Evolutionary conservation across 1,140 invertebrate species (phyloP).

Genomic region (Tetraneura akinire): DNA sequence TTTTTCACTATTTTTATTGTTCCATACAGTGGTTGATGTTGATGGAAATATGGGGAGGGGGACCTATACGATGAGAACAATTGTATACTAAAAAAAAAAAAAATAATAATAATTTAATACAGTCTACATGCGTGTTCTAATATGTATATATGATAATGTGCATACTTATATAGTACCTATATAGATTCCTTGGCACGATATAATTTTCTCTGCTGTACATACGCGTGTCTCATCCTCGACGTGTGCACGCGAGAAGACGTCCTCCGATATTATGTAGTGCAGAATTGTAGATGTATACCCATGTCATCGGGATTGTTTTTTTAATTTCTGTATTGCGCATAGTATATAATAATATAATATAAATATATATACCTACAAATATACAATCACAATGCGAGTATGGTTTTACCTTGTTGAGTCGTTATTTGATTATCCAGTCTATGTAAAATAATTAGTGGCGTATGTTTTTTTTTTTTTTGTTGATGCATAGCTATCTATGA

Average conservation of each 20-base stretch:
- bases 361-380: not conserved
- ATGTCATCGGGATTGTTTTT: not conserved
- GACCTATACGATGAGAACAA: slow-evolving; percentile 36
- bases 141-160: too few species aligned
- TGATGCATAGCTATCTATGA: too few species aligned
- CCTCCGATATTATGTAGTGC: too few species aligned
- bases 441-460: too few species aligned
- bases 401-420: too few species aligned
- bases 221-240: too few species aligned
- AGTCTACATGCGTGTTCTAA: not conserved
- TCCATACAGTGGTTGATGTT: not conserved
- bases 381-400: too few species aligned
- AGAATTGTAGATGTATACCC: too few species aligned
- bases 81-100: slow-evolving; percentile 16
- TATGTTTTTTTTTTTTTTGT: too few species aligned
- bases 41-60: not conserved
- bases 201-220: not conserved
- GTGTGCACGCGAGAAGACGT: too few species aligned
- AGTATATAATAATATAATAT: not conserved
- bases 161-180: not conserved
- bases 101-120: not conserved
- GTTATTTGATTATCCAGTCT: too few species aligned
- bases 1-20: slow-evolving; percentile 24
- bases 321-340: not conserved
- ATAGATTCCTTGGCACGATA: not conserved